Evolutionary conservation across 2,888 invertebrate species (phyloP).

Genomic region (Melieria omissa): DNA sequence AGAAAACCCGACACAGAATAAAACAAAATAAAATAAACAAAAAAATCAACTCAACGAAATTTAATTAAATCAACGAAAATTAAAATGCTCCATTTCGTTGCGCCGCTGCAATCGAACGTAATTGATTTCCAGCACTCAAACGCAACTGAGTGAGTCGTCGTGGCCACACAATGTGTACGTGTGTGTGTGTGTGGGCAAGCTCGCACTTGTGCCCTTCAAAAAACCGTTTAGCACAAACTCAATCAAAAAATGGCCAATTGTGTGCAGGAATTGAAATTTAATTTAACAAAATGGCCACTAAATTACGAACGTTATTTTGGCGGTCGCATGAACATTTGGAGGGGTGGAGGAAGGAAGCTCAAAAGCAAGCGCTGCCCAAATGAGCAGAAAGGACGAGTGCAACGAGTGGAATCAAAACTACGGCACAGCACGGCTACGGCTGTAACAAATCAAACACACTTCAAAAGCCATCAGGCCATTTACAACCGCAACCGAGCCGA

Average conservation of each 20-base stretch:
- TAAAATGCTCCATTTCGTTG: constrained; percentile 26
- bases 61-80: constrained; percentile 30
- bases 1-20: constrained; percentile 10
- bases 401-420: constrained; percentile 17
- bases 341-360: constrained; percentile 3
- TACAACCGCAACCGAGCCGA: constrained; percentile 12
- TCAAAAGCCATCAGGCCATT: constrained; percentile 43
- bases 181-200: constrained; percentile 33
- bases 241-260: constrained; percentile 41
- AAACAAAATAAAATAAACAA: background rate
- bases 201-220: constrained; percentile 27
- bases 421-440: constrained; percentile 36
- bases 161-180: background rate
- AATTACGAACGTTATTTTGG: constrained; percentile 52
- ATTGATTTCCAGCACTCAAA: constrained; percentile 26
- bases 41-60: constrained; percentile 22
- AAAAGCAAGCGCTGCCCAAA: constrained; percentile 8
- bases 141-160: background rate
- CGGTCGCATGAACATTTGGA: constrained; percentile 17
- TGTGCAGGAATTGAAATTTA: constrained; percentile 51
- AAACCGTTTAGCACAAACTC: constrained; percentile 33
- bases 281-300: constrained; percentile 56
- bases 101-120: constrained; percentile 20
- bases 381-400: background rate
- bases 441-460: constrained; percentile 50